Conservation (phyloP, 2,113 vertebrate genomes). For the Callaeas wilsoni region DNA sequence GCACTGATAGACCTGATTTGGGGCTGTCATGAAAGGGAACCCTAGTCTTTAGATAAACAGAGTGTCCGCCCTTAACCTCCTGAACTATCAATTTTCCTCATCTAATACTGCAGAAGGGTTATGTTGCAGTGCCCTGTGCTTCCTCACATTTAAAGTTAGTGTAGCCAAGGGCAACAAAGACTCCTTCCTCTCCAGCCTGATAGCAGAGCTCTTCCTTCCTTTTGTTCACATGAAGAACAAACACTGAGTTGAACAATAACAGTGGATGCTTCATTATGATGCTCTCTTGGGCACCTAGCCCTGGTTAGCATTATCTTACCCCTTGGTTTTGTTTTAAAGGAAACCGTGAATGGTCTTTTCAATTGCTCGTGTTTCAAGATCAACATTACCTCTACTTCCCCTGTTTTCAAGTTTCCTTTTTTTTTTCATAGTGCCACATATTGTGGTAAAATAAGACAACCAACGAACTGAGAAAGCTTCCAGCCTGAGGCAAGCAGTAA, state of each 20-base stretch:
- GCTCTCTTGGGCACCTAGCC: constrained; percentile 52
- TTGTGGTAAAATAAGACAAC: no score
- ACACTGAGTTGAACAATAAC: constrained; percentile 62
- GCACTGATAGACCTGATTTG: background rate
- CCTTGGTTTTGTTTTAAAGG: constrained; percentile 66
- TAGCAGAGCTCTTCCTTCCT: constrained; percentile 74
- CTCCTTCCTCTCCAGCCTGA: constrained; percentile 73
- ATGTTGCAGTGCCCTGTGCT: constrained; percentile 59
- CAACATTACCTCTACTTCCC: constrained; percentile 18
- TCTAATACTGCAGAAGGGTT: constrained; percentile 38
- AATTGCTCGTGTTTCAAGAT: constrained; percentile 31
- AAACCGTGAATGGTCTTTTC: constrained; percentile 52
- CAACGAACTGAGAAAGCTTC: background rate
- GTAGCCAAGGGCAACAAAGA: constrained; percentile 75
- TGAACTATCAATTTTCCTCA: background rate
- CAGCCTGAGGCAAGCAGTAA: background rate
- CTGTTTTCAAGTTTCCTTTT: constrained; percentile 16
- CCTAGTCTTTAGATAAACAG: constrained; percentile 10
- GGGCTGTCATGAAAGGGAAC: background rate
- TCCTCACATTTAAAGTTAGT: constrained; percentile 75
- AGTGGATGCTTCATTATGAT: constrained; percentile 57
- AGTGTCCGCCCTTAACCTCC: background rate
- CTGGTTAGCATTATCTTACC: constrained; percentile 64
- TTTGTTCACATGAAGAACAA: constrained; percentile 73
- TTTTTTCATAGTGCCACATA: no score